Base-by-base conservation (phyloP, 2,113 vertebrate genomes). In the Thomomys bottae region DNA sequence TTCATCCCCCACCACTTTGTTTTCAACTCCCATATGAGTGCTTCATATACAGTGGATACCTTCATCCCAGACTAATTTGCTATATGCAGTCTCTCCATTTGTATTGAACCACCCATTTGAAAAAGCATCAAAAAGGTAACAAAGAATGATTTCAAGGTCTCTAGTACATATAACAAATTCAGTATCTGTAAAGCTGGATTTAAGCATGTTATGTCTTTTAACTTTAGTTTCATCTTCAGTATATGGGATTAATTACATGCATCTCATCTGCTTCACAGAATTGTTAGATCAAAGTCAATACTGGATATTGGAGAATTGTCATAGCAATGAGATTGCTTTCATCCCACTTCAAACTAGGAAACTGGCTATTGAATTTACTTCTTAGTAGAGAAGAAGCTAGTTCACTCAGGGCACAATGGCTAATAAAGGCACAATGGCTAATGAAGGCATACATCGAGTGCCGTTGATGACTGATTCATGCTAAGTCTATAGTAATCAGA, bases 231-330 rank as follows among this genome's bases (percentile, higher is more conserved):
- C 49, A n/a, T 42, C 64, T 84, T 54, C 24, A 32, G 6, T 59
- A 34, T 63, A 78, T n/a, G 28, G 40, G 32, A 91, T 91, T 76
- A 94, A 76, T 87, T 42, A 87, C 45, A 59, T 49, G n/a, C 0
- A 38, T 26, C 11, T 88, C 63, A 73, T 4, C n/a, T 10, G 36
- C 83, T 36, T 70, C 40, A 63, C 11, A 36, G 34, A 84, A 9
- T 54, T 24, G 30, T 45, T 89, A 89, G 6, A 68, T 84, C 38
- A 83, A 86, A 90, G 82, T 79, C 57, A 86, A 63, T 77, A 45
- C 5, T 40, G 34, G 30, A n/a, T 67, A 68, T 63, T 11, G 61
- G 6, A 92, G 67, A 82, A 84, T 4, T 75, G 14, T 34, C 67
- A 0, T 68, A 71, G 75, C n/a, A 38, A 30, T 45, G 61, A 76